Conservation (phyloP, 2,797 vertebrate species). For the Lindbergichthys nudifrons region DNA sequence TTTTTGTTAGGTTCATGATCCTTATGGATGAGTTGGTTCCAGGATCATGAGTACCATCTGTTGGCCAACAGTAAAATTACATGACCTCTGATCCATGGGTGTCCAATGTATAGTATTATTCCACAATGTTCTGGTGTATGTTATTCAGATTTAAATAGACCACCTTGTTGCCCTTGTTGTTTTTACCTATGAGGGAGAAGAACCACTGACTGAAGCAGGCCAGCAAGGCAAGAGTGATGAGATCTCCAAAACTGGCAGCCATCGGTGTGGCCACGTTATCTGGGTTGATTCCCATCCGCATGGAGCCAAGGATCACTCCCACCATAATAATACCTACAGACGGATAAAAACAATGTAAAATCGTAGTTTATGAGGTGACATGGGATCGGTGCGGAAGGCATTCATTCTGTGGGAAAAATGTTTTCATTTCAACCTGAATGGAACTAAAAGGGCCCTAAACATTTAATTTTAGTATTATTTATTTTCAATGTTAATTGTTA, state of each 20-base stretch:
- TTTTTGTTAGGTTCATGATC: background rate
- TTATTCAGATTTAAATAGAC: background rate
- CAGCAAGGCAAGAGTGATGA: constrained; percentile 93
- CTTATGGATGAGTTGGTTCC: background rate
- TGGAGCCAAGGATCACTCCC: constrained; percentile 93
- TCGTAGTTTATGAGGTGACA: background rate
- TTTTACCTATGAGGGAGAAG: constrained; percentile 88
- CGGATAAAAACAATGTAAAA: constrained; percentile 2
- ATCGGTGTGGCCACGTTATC: constrained; percentile 96
- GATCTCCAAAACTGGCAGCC: constrained; percentile 95
- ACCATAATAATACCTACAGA: constrained; percentile 92
- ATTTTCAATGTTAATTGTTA: background rate
- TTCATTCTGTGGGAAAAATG: background rate
- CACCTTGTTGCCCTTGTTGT: constrained; percentile 29
- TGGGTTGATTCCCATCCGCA: constrained; percentile 93
- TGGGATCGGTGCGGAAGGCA: background rate
- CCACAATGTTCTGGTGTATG: background rate
- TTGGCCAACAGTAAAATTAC: constrained; percentile 19
- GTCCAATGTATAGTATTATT: background rate
- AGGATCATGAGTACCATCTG: constrained; percentile 5
- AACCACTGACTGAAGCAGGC: constrained; percentile 92
- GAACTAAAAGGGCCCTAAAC: background rate
- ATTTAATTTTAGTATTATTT: background rate
- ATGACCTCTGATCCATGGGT: background rate
- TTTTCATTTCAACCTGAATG: background rate